Percentiles rank a stretch among this genome's conserved stretches.
phyloP scores from a whole-genome alignment of 1,140 invertebrate genomes.

The Ridgeia piscesae region DNA sequence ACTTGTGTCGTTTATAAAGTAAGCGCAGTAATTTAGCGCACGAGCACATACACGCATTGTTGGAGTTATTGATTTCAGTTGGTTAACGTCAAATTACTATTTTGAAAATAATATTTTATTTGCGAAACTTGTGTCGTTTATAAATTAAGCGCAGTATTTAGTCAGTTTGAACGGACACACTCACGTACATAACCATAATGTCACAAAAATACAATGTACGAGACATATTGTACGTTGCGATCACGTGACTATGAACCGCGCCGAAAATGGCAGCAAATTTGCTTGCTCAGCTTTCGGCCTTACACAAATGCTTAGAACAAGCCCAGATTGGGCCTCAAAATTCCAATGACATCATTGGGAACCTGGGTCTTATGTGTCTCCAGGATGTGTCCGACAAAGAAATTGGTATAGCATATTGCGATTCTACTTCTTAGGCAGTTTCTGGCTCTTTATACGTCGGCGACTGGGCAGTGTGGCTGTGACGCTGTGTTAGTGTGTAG shows the following conservation, averaged over 20 bases:
- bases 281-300: conserved; percentile 16
- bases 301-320: conserved; percentile 10
- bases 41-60: too few species aligned
- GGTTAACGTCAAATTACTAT: neutral
- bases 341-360: conserved; percentile 36
- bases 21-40: neutral
- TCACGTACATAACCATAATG: neutral
- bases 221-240: neutral
- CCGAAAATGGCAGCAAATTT: conserved; percentile 22
- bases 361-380: conserved; percentile 43
- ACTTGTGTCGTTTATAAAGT: neutral
- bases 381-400: conserved; percentile 45
- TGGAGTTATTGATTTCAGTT: neutral
- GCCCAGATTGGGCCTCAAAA: conserved; percentile 34
- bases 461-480: too few species aligned
- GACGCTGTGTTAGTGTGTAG: too few species aligned
- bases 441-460: neutral
- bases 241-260: neutral
- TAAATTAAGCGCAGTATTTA: neutral
- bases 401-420: conserved; percentile 35
- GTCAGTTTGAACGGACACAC: neutral
- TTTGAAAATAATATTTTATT: neutral
- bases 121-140: neutral
- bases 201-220: neutral
- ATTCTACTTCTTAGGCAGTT: neutral